Base-by-base conservation (phyloP, 2,113 vertebrate species). In the Herpetotheres cachinnans region DNA sequence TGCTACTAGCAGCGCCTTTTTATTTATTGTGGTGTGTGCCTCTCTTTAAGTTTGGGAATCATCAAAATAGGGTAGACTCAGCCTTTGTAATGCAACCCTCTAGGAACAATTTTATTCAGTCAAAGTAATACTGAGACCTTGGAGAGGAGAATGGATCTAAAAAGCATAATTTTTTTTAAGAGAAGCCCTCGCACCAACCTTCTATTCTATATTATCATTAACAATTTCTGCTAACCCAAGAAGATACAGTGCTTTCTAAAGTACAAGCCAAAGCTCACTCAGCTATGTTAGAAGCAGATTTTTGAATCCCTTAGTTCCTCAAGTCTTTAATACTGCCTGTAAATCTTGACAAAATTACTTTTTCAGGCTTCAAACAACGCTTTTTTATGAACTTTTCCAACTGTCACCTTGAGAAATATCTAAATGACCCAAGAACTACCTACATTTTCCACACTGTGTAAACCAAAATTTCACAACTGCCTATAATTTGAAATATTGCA, bases 301-400 rank as follows among this genome's bases (percentile, higher is more conserved):
- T 95, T 95, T 95, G 95, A 97, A 97, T 95, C 97, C 95, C 95
- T 94, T 82, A 94, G 93, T 95, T 91, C 95, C 96, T 93, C 92
- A 95, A 94, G 86, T 97, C 94, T 95, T 93, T 96, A 96, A 97
- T 94, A 69, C 73, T 95, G 87, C 62, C 71, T 54, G 20, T 95
- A 90, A 95, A 96, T 95, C 91, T 96, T 69, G 91, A 74, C 92
- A 97, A 94, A 96, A 97, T 94, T 95, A 96, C 94, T 87, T 96
- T 95, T 96, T 95, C 86, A 88, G 89, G 52, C 95, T 94, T 97
- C 93, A 96, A 90, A 95, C 92, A 90, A 82, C 22, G 88, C 36
- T 91, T 97, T 97, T 97, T 96, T 98, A 94, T 91, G 84, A 97
- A 97, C 74, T 95, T 97, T 96, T 91, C 69, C 93, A 86, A 96